Evolutionary conservation across 1,140 invertebrate genomes (phyloP), one percentile per base, ranked within the genome.

Genomic region (Hypothenemus hampei): DNA sequence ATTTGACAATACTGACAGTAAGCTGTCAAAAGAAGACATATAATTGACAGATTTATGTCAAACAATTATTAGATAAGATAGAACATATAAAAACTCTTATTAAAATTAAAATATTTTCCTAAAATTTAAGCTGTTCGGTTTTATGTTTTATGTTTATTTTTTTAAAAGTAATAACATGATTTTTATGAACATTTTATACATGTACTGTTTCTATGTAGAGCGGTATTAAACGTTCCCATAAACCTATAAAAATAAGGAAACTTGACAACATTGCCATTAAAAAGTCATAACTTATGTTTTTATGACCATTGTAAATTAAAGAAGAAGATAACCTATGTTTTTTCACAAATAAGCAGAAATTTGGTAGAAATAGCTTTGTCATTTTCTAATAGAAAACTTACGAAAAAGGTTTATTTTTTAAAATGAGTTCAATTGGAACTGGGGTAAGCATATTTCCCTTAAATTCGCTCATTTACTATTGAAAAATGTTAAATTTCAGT

Each of bases 401-500:
- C n/a, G n/a, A 31, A 31, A 31, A 6, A 7, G 3, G 41, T n/a
- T n/a, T n/a, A n/a, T n/a, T n/a, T n/a, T n/a, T n/a, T n/a, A 56
- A 47, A 40, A 56, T 56, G 53, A 56, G 53, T 56, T 56, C 53
- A n/a, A 56, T 56, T 22, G 53, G 53, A n/a, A 56, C 53, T 31
- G 53, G 53, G 13, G 53, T 56, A 56, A 56, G 53, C 43, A 31
- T 20, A 39, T 10, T 4, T 5, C 11, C 13, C 5, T 18, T 13
- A 23, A 23, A 3, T 40, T 15, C 15, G 19, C 37, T 36, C 31
- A 39, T 24, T 13, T n/a, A 21, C 6, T 46, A 22, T n/a, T 18
- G 29, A 13, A 52, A 24, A 10, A 2, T 13, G 5, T 23, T 37
- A 10, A 8, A 45, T 59, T 65, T 70, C 72, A 95, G 91, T 98